phyloP scores from a whole-genome alignment of 2,797 vertebrate genomes.

The Clamator glandarius region DNA sequence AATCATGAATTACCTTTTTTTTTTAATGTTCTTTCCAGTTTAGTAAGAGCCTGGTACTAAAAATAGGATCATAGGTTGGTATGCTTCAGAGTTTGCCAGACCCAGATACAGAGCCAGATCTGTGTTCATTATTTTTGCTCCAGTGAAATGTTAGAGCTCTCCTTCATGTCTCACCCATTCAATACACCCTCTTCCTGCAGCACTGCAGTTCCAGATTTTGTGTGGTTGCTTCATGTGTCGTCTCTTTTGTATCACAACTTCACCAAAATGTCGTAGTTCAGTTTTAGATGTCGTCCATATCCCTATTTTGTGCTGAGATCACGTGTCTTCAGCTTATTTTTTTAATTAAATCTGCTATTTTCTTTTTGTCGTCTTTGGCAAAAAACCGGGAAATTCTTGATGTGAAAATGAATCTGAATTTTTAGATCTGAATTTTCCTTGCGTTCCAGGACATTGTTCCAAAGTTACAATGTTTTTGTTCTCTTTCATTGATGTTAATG shows the following conservation, averaged over 20 bases:
- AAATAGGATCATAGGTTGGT: accelerated
- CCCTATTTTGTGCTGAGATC: background rate
- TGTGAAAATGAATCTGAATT: background rate
- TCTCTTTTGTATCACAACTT: background rate
- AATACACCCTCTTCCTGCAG: background rate
- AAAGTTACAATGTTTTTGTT: background rate
- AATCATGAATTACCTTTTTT: background rate
- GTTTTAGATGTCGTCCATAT: background rate
- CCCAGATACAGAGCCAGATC: background rate
- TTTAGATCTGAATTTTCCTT: background rate
- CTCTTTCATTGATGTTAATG: background rate
- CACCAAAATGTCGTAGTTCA: background rate
- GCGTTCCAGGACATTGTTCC: background rate
- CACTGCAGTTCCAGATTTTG: background rate
- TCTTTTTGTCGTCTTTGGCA: background rate
- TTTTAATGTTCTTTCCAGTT: background rate
- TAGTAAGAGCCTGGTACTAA: background rate
- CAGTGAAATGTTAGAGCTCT: background rate
- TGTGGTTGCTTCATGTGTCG: background rate
- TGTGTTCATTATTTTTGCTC: background rate
- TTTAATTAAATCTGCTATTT: background rate
- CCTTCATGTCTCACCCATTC: background rate
- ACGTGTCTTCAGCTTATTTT: background rate
- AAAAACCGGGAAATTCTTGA: background rate
- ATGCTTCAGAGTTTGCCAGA: background rate